Conservation (phyloP, 1,140 invertebrate species). For the Heliconius eleuchia region DNA sequence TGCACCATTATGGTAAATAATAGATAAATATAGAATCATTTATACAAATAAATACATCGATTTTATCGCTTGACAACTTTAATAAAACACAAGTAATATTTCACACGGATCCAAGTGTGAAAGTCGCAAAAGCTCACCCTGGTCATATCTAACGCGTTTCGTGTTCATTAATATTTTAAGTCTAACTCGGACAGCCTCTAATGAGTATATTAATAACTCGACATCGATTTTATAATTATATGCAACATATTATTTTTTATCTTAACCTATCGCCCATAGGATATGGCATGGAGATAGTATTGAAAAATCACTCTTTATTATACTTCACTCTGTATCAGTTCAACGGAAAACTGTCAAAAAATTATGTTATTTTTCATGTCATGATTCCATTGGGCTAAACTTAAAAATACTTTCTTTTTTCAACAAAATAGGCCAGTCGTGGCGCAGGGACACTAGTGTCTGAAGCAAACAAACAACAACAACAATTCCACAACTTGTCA, state of each 20-base stretch:
- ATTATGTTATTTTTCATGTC: too few relatives aligned
- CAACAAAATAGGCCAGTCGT: too few relatives aligned
- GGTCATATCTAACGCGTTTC: conserved; percentile 1
- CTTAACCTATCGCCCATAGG: background rate
- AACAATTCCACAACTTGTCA: too few relatives aligned
- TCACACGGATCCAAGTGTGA: background rate
- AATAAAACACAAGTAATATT: background rate
- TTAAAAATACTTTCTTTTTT: too few relatives aligned
- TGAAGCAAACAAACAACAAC: too few relatives aligned
- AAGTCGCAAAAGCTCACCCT: conserved; percentile 18
- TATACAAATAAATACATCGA: background rate
- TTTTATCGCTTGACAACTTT: background rate
- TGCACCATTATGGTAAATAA: too few relatives aligned
- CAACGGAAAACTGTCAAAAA: too few relatives aligned
- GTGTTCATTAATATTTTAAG: conserved; percentile 17
- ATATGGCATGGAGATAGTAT: background rate
- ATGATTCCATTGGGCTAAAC: too few relatives aligned
- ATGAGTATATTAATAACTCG: conserved; percentile 24
- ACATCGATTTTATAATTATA: conserved; percentile 6
- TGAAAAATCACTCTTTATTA: background rate
- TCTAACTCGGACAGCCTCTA: conserved; percentile 17
- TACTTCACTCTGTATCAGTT: too few relatives aligned
- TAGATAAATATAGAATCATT: too few relatives aligned
- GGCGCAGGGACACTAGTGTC: too few relatives aligned
- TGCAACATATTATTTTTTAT: background rate